A percentile compares a stretch with the other conserved stretches of the same genome.
Evolutionary conservation across 2,888 invertebrate genomes (phyloP).

Genomic region (Drosophila ustulata): DNA sequence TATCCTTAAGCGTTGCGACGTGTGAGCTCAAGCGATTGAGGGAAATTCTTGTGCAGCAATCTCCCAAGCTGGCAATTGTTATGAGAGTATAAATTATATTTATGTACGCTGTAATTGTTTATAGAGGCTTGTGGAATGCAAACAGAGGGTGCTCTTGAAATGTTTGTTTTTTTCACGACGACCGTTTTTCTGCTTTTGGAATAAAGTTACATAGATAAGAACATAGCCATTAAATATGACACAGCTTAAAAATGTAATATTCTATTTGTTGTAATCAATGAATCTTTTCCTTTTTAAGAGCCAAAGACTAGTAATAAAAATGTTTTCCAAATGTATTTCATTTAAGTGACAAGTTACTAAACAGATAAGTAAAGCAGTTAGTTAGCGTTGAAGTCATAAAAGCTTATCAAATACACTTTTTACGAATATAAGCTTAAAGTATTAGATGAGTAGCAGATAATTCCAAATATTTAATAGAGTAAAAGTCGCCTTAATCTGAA

Average conservation of each 20-base stretch:
- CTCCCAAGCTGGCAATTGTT: background rate
- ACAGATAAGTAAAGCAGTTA: no score
- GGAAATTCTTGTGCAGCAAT: background rate
- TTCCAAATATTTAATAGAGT: background rate
- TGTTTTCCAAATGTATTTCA: no score
- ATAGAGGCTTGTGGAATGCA: background rate
- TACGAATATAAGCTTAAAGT: background rate
- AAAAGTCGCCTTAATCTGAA: background rate
- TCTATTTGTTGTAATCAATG: no score
- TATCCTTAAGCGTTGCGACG: constrained; percentile 28
- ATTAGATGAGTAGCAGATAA: background rate
- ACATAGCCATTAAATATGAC: background rate
- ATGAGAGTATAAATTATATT: background rate
- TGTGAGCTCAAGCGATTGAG: constrained; percentile 24
- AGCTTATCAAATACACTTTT: background rate
- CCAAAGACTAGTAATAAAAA: no score
- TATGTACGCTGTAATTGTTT: background rate
- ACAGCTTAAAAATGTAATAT: no score
- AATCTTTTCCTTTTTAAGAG: no score
- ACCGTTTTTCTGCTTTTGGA: no score
- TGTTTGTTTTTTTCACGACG: background rate
- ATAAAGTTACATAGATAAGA: no score
- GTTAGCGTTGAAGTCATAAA: no score
- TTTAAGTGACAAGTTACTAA: no score
- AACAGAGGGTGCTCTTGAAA: background rate